Conservation (phyloP, 2,113 vertebrate genomes). For the Myrmecobius fasciatus region DNA sequence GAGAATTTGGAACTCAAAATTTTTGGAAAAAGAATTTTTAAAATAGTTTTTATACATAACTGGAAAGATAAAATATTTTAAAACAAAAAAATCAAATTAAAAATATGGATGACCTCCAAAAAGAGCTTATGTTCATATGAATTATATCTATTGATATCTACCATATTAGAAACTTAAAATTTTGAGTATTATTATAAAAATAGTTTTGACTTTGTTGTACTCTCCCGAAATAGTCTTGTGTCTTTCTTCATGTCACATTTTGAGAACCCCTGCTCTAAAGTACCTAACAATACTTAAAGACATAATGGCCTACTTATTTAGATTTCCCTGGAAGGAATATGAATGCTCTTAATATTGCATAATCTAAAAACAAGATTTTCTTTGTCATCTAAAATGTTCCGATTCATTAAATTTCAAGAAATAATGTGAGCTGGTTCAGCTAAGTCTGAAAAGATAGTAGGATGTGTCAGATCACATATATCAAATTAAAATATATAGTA, state of each 20-base stretch:
- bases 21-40: background rate
- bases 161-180: background rate
- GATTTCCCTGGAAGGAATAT: conserved; percentile 34
- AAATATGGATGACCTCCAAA: background rate
- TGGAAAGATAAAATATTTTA: background rate
- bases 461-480: background rate
- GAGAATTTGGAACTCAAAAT: background rate
- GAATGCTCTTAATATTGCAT: conserved; percentile 35
- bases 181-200: background rate
- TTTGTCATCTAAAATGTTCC: conserved; percentile 46
- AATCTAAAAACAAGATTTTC: background rate
- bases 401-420: conserved; percentile 20
- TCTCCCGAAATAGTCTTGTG: background rate
- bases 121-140: background rate
- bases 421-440: background rate
- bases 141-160: background rate
- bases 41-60: too few relatives aligned
- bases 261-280: conserved; percentile 22
- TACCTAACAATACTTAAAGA: conserved; percentile 43
- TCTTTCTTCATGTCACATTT: background rate
- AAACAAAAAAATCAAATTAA: background rate
- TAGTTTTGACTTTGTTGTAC: background rate
- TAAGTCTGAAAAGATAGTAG: conserved; percentile 11
- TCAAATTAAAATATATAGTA: background rate
- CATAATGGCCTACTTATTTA: background rate